Evolutionary conservation across 1,140 invertebrate genomes (phyloP).

Genomic region (Cepaea nemoralis): DNA sequence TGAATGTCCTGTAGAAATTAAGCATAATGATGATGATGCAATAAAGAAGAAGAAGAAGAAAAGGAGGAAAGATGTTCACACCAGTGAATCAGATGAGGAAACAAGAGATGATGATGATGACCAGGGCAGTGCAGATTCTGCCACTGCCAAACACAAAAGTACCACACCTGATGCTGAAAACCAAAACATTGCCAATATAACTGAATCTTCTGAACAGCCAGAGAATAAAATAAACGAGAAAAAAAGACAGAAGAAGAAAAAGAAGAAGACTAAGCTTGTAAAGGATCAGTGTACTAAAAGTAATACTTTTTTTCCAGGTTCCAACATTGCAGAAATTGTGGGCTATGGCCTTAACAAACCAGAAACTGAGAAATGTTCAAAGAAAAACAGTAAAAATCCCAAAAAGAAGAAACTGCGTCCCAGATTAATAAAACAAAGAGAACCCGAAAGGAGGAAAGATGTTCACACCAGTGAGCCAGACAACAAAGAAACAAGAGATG

Average conservation of each 20-base stretch:
- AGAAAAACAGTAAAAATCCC: too few relatives aligned
- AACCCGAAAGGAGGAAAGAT: not conserved
- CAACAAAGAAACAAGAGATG: not conserved
- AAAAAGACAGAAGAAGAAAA: not conserved
- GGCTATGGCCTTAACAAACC: slow-evolving; percentile 1
- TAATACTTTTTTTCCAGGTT: slow-evolving; percentile 12
- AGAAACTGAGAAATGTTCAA: too few relatives aligned
- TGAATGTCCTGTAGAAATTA: not conserved
- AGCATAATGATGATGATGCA: not conserved
- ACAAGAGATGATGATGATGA: not conserved
- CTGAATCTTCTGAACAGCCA: not conserved
- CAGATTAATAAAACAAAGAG: not conserved
- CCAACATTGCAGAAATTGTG: slow-evolving; percentile 14
- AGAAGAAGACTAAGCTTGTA: not conserved
- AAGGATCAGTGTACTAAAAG: not conserved
- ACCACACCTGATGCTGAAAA: not conserved
- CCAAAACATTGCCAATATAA: not conserved
- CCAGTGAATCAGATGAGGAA: not conserved
- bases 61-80: not conserved
- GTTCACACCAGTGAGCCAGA: not conserved
- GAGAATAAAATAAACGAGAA: too few relatives aligned
- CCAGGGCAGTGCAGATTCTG: too few relatives aligned
- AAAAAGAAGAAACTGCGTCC: too few relatives aligned
- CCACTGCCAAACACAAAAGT: not conserved
- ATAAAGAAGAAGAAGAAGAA: slow-evolving; percentile 9